Evolutionary conservation across 1,140 invertebrate genomes (phyloP), one percentile per base, ranked within the genome.

Genomic region (Ceratosolen solmsi): DNA sequence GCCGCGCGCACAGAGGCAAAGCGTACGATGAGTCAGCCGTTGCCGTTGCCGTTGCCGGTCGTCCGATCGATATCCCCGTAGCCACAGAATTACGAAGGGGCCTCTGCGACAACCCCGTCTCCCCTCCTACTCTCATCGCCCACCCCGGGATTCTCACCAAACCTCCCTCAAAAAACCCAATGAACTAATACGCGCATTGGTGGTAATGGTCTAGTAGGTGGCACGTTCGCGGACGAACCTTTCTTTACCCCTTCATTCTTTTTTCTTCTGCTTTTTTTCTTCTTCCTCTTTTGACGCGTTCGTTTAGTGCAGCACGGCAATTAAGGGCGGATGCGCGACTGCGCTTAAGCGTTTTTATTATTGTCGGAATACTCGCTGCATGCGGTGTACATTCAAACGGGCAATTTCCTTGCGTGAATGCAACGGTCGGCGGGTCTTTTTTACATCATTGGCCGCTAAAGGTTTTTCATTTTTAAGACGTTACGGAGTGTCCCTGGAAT

Each of bases 51-150:
- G 60, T 22, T 46, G 73, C 41, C 27, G 58, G 15, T 1, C 63
- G n/a, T 15, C 78, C 25, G 71, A 74, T 80, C 79, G 71, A 80
- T 80, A 80, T 51, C 33, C 79, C 56, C 79, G 51, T 30, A 60
- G 78, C 54, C 41, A 51, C 46, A 56, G 60, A 81, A 81, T 81
- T 76, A 46, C 73, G n/a, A 30, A 15, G 25, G 27, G 70, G 70
- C 7, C 41, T 41, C 22, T 36, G 41, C 74, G 25, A 56, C 72
- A n/a, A 36, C 73, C 54, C 33, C 17, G 25, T 2, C 5, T 54
- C 20, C 51, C 20, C 13, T 13, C 41, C 41, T 5, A 46, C 13
- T 22, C 20, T 15, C 51, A 15, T 8, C 5, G 5, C 51, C 20
- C 20, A 20, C 51, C 41, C 41, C 41, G 41, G 13, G 41, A n/a